A percentile compares a stretch with the other conserved stretches of the same genome.
Evolutionary conservation across 2,113 vertebrate genomes (phyloP).

Genomic region (Meleagris gallopavo): DNA sequence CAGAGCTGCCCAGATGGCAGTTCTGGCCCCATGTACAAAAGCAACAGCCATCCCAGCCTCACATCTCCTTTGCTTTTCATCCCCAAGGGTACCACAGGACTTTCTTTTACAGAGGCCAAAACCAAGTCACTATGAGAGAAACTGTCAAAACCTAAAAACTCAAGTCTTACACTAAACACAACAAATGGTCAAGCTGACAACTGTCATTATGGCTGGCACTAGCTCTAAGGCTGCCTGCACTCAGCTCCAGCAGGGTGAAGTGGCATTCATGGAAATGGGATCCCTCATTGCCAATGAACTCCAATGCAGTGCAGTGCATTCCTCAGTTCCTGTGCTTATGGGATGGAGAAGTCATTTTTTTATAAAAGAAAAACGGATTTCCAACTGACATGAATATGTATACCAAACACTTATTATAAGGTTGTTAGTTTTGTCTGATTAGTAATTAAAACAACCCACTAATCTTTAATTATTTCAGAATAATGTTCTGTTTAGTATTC

Average conservation of each 20-base stretch:
- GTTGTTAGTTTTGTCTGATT: neutral
- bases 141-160: neutral
- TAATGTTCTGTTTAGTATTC: neutral
- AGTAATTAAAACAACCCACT: slow-evolving; percentile 14
- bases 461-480: neutral
- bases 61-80: neutral
- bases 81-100: neutral
- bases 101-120: neutral
- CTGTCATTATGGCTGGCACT: neutral
- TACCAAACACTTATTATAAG: neutral
- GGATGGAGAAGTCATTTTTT: neutral
- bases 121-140: neutral
- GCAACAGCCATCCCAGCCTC: neutral
- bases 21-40: rapidly evolving
- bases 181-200: neutral
- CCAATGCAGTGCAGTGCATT: neutral
- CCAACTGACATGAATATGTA: neutral
- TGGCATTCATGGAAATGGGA: neutral
- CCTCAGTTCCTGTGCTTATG: neutral
- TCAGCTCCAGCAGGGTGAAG: neutral
- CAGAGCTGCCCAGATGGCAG: rapidly evolving
- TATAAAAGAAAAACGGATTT: neutral
- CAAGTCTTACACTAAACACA: neutral
- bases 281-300: neutral
- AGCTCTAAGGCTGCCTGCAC: neutral